These are phyloP conservation scores for Oryzias woworae DNA, from an alignment of 2,113 vertebrate species.

Conservation along the genomic window DNA sequence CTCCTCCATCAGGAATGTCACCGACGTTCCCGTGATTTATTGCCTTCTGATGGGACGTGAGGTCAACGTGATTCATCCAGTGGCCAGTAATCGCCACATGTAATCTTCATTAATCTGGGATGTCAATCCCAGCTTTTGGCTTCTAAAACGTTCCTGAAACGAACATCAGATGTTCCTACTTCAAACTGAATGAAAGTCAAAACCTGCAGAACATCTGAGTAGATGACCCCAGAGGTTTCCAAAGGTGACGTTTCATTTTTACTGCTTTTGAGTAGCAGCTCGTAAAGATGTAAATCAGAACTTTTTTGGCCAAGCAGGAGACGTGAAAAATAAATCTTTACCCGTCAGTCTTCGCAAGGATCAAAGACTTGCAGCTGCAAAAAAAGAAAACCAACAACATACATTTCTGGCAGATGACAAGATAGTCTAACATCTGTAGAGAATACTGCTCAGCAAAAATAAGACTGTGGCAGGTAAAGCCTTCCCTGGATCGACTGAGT, in stretches of 20 bases:
- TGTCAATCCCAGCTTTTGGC: slow-evolving; percentile 71
- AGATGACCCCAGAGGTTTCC: neutral
- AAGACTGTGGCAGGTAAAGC: neutral
- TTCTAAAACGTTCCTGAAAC: slow-evolving; percentile 1
- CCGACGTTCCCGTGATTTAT: slow-evolving; percentile 66
- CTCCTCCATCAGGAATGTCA: slow-evolving; percentile 37
- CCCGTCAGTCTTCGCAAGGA: slow-evolving; percentile 30
- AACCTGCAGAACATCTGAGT: neutral
- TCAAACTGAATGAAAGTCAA: neutral
- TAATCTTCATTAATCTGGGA: slow-evolving; percentile 79
- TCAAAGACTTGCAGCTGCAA: slow-evolving; percentile 48
- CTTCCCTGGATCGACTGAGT: slow-evolving; percentile 9
- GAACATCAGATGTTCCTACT: neutral
- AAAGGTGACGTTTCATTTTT: neutral
- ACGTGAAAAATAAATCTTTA: slow-evolving; percentile 26
- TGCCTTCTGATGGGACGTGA: slow-evolving; percentile 63
- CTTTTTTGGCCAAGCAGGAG: neutral
- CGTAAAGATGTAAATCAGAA: slow-evolving; percentile 5
- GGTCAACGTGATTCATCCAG: slow-evolving; percentile 62
- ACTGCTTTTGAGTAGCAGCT: neutral
- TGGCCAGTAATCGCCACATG: slow-evolving; percentile 61
- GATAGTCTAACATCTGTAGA: neutral
- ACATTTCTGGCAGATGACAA: slow-evolving; percentile 27
- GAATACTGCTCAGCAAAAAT: neutral
- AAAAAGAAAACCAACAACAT: slow-evolving; percentile 26